Base-by-base conservation (phyloP, 2,888 invertebrate genomes). In the Lottia scabra region DNA sequence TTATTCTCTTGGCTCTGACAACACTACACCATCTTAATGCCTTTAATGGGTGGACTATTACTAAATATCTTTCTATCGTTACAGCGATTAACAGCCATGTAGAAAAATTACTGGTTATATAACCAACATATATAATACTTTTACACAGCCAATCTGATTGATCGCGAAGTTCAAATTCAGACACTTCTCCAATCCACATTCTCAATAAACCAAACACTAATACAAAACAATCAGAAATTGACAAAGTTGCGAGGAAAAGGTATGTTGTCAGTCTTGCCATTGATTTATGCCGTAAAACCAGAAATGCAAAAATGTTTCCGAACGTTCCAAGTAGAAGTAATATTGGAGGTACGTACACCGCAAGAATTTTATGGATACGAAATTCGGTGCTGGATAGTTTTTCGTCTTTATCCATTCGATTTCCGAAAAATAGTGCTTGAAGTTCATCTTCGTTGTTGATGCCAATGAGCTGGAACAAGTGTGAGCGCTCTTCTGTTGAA, bases 241-340 rank as follows among this genome's bases (percentile, higher is more conserved):
- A 83, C 46, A 88, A 75, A 0, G 84, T 84, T 43, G 84, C 82
- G 38, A 88, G 77, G 73, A 87, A 88, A 16, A 81, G 80, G 73
- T 88, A 87, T 0, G 87, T 87, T 15, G 87, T 87, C 15, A 84
- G 82, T 23, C 79, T 73, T 27, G 82, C 81, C 81, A 85, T 84
- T 0, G 84, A 74, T 70, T 83, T 82, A 65, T 84, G 80, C n/a
- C 84, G 82, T 23, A 89, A 78, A 27, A 88, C 84, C 56, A 82
- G 75, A 72, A 87, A 87, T 2, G 86, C 83, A 72, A 88, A 80
- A 26, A 87, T 71, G 70, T 88, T 88, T 16, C 88, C 88, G 46
- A 88, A 78, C 5, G 86, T 86, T 2, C 88, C 88, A n/a, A 88
- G 70, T 10, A 86, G 66, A 27, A 88, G 73, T 13, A 88, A 77